phyloP scores from a whole-genome alignment of 2,113 vertebrate species.

The Corythoichthys haematopterus region DNA sequence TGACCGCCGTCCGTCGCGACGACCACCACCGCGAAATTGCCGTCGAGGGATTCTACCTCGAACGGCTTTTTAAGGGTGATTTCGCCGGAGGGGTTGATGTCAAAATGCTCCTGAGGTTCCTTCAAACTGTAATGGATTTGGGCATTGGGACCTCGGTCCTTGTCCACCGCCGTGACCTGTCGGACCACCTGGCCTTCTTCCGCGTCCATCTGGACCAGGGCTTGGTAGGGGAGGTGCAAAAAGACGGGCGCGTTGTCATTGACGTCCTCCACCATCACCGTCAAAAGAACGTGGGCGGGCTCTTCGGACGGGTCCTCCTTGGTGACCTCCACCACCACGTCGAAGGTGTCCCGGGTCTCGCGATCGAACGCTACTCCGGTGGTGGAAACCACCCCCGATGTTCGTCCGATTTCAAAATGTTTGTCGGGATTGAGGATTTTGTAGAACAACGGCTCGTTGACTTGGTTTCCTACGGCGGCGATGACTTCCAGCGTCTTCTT shows the following conservation, averaged over 20 bases:
- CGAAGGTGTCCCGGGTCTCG: conserved; percentile 81
- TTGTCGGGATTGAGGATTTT: conserved; percentile 89
- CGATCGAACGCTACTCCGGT: conserved; percentile 90
- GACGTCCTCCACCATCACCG: conserved; percentile 81
- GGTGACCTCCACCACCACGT: conserved; percentile 88
- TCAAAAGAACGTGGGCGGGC: conserved; percentile 81
- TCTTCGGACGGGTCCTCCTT: conserved; percentile 75
- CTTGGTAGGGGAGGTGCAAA: conserved; percentile 90
- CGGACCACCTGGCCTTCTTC: conserved; percentile 81
- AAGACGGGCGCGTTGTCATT: conserved; percentile 92
- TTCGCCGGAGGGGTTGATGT: conserved; percentile 80
- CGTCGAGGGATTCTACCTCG: conserved; percentile 80
- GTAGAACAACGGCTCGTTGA: conserved; percentile 92
- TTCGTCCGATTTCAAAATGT: conserved; percentile 87
- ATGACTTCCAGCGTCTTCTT: conserved; percentile 83
- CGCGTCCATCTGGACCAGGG: conserved; percentile 83
- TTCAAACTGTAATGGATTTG: conserved; percentile 83
- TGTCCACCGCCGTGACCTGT: conserved; percentile 83
- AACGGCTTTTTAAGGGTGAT: conserved; percentile 84
- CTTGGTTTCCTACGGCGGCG: conserved; percentile 82
- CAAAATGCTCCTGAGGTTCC: conserved; percentile 83
- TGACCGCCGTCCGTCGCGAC: conserved; percentile 85
- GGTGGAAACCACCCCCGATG: conserved; percentile 88
- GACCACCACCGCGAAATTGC: conserved; percentile 82
- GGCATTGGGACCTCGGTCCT: conserved; percentile 80